A percentile compares a stretch with the other conserved stretches of the same genome.
These are phyloP conservation scores for Crypturellus undulatus DNA, from an alignment of 2,113 vertebrate species.

Conservation along the genomic window DNA sequence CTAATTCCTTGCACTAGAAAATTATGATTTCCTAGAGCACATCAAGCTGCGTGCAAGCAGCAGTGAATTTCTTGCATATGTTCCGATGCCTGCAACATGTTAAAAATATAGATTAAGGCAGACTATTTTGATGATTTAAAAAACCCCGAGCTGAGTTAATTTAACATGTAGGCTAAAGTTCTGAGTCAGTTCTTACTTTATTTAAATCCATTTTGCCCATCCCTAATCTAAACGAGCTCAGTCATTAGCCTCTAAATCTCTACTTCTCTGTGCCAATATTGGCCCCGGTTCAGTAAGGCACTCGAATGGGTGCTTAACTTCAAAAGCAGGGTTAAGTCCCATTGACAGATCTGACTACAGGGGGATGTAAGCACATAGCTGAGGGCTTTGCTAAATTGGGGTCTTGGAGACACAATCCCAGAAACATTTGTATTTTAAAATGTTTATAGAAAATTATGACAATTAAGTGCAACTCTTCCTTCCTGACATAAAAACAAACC, in stretches of 20 bases:
- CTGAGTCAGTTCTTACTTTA: slow-evolving; percentile 45
- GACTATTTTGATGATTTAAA: neutral
- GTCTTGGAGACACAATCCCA: slow-evolving; percentile 54
- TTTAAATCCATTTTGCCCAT: slow-evolving; percentile 57
- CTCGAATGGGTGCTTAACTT: slow-evolving; percentile 67
- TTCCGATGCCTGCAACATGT: neutral
- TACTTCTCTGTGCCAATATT: slow-evolving; percentile 52
- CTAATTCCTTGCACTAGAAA: neutral
- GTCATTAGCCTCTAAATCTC: slow-evolving; percentile 57
- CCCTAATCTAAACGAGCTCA: slow-evolving; percentile 65
- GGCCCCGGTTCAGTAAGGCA: slow-evolving; percentile 51
- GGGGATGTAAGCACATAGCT: slow-evolving; percentile 62
- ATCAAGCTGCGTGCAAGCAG: neutral
- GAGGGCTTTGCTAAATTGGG: slow-evolving; percentile 47
- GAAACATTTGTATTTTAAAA: slow-evolving; percentile 68
- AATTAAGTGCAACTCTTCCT: slow-evolving; percentile 65
- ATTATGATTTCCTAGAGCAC: neutral
- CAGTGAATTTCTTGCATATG: neutral
- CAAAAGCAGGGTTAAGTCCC: slow-evolving; percentile 58
- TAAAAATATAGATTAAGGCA: neutral
- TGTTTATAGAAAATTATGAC: slow-evolving; percentile 66
- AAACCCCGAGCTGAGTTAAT: neutral
- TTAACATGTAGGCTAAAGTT: slow-evolving; percentile 24
- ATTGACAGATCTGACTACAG: slow-evolving; percentile 62
- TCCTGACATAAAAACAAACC: slow-evolving; percentile 50